These are phyloP conservation scores for Xiphorhynchus elegans DNA, from an alignment of 2,113 vertebrate genomes.

Conservation along the genomic window DNA sequence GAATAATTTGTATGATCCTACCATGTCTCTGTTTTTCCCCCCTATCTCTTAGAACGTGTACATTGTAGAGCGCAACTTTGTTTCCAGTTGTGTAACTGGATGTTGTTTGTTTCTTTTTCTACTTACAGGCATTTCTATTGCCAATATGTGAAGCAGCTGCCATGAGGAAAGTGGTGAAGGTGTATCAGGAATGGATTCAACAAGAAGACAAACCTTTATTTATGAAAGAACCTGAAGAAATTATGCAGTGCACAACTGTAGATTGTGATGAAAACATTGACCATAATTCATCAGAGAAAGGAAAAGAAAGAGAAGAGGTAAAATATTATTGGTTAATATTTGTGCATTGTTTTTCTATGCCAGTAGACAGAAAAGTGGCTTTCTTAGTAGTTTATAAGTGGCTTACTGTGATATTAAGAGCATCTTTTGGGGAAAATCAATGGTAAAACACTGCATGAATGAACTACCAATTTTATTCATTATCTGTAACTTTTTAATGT, in stretches of 20 bases:
- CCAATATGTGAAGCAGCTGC: conserved; percentile 97
- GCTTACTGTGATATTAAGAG: not conserved
- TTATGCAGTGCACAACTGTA: conserved; percentile 66
- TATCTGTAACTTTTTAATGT: not conserved
- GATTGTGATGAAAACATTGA: conserved; percentile 77
- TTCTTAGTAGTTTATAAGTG: not conserved
- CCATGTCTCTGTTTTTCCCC: not conserved
- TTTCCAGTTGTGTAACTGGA: not conserved
- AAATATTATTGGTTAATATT: not conserved
- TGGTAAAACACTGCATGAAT: not conserved
- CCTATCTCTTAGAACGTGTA: not conserved
- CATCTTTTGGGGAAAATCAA: not conserved
- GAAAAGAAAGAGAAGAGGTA: conserved; percentile 82
- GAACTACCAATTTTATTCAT: not conserved
- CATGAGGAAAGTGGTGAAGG: conserved; percentile 96
- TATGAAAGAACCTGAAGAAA: conserved; percentile 94
- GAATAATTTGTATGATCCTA: not conserved
- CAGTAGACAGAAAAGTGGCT: not conserved
- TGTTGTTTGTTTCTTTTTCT: not conserved
- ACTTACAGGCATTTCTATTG: conserved; percentile 89
- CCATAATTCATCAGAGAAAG: conserved; percentile 79
- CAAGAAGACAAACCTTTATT: conserved; percentile 96
- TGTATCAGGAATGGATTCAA: conserved; percentile 98
- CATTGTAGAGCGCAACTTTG: not conserved
- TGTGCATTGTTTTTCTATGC: not conserved